These are phyloP conservation scores for Lerista edwardsae DNA, from an alignment of 2,797 vertebrate species.

Conservation along the genomic window DNA sequence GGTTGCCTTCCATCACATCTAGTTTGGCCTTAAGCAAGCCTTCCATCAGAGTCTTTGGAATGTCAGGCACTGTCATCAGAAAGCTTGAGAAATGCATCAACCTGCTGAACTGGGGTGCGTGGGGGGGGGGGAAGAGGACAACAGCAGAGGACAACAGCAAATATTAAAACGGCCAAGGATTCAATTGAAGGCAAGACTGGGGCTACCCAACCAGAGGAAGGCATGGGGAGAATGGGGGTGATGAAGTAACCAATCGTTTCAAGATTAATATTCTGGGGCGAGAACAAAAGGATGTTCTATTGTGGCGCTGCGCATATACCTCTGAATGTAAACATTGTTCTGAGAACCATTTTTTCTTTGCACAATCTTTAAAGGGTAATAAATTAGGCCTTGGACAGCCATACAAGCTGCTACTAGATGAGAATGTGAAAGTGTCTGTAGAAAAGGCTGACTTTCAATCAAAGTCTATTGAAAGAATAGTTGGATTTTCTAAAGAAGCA, in stretches of 20 bases:
- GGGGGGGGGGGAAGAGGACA: constrained; percentile 47
- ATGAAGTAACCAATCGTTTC: constrained; percentile 78
- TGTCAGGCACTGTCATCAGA: not conserved
- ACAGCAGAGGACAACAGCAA: constrained; percentile 60
- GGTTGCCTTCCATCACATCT: not conserved
- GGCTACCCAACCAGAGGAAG: constrained; percentile 59
- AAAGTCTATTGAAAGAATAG: constrained; percentile 94
- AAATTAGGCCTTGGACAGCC: constrained; percentile 89
- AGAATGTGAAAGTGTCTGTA: constrained; percentile 90
- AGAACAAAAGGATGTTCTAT: constrained; percentile 84
- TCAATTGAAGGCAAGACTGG: constrained; percentile 74
- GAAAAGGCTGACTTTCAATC: constrained; percentile 92
- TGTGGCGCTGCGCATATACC: constrained; percentile 78
- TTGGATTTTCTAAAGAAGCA: constrained; percentile 91
- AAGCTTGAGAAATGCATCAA: constrained; percentile 49
- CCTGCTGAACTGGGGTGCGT: constrained; percentile 40
- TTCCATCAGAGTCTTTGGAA: constrained; percentile 24
- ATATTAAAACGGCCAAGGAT: constrained; percentile 75
- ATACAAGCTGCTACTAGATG: constrained; percentile 93
- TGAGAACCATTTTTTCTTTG: constrained; percentile 87
- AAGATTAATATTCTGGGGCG: constrained; percentile 82
- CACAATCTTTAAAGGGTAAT: constrained; percentile 91
- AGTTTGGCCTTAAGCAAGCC: constrained; percentile 30
- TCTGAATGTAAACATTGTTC: constrained; percentile 90
- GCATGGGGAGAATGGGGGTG: constrained; percentile 36